Evolutionary conservation across 2,113 vertebrate genomes (phyloP).

Genomic region (Colistium nudipinnis): DNA sequence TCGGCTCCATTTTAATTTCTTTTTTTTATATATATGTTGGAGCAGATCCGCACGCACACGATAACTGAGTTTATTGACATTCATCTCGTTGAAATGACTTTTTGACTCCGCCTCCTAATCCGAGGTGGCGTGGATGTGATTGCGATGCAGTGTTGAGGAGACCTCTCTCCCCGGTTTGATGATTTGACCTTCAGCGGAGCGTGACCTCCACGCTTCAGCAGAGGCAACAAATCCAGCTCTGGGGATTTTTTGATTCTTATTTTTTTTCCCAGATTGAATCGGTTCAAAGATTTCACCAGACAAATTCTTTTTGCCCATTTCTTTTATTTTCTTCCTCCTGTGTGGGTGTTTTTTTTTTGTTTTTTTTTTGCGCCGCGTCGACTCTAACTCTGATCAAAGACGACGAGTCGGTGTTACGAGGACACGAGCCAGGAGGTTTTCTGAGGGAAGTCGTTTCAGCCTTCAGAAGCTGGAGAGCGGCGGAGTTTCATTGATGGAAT

Average conservation of each 20-base stretch:
- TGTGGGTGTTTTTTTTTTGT: no score
- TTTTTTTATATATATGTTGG: no score
- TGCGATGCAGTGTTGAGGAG: no score
- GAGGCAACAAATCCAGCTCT: no score
- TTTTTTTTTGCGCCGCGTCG: slow-evolving; percentile 8
- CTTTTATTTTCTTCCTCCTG: neutral
- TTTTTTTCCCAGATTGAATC: slow-evolving; percentile 33
- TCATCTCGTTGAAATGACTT: no score
- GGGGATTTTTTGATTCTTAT: no score
- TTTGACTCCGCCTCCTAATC: no score
- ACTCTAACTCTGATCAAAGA: slow-evolving; percentile 57
- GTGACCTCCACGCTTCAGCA: neutral
- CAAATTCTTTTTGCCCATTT: slow-evolving; percentile 5
- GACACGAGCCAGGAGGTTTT: slow-evolving; percentile 35
- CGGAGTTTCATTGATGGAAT: slow-evolving; percentile 53
- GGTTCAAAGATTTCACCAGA: slow-evolving; percentile 26
- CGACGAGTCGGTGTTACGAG: slow-evolving; percentile 38
- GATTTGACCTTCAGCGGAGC: neutral
- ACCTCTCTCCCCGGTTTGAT: neutral
- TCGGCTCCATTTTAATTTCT: no score
- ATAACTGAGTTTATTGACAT: no score
- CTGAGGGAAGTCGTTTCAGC: slow-evolving; percentile 35
- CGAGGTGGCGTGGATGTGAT: no score
- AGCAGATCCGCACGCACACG: no score
- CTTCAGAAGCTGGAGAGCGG: slow-evolving; percentile 51